Conservation (phyloP, 2,113 vertebrate species). For the Lagopus leucura region DNA sequence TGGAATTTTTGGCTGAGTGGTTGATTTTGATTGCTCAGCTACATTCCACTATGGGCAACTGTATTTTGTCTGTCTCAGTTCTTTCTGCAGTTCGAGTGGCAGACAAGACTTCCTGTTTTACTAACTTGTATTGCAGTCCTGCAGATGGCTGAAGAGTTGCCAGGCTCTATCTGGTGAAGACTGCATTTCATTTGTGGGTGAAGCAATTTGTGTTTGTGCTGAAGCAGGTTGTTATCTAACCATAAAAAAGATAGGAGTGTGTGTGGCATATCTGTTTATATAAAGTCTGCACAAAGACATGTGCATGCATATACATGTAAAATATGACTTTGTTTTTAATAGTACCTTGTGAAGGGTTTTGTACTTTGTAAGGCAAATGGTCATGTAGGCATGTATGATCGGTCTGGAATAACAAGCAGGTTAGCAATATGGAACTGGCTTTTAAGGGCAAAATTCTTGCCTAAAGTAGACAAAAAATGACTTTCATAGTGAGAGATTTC, state of each 20-base stretch:
- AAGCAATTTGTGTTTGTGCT: neutral
- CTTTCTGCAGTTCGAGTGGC: neutral
- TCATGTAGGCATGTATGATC: neutral
- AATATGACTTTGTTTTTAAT: neutral
- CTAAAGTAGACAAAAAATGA: neutral
- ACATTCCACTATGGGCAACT: neutral
- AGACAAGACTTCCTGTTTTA: neutral
- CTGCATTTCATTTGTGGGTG: fast-evolving
- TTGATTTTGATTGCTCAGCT: neutral
- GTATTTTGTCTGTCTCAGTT: neutral
- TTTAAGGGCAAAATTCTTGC: slow-evolving; percentile 46
- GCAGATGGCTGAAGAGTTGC: neutral
- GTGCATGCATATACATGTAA: neutral
- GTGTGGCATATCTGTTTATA: neutral
- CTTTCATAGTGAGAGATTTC: neutral
- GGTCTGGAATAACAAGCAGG: slow-evolving; percentile 52
- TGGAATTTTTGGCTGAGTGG: neutral
- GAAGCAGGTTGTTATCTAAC: neutral
- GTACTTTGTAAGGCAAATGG: neutral
- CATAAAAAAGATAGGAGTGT: neutral
- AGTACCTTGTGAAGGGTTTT: neutral
- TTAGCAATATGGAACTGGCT: slow-evolving; percentile 7
- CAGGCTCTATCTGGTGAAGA: neutral
- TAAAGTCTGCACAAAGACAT: neutral
- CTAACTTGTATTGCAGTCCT: neutral